phyloP scores from a whole-genome alignment of 2,113 vertebrate genomes.

The Hemiprocne comata region DNA sequence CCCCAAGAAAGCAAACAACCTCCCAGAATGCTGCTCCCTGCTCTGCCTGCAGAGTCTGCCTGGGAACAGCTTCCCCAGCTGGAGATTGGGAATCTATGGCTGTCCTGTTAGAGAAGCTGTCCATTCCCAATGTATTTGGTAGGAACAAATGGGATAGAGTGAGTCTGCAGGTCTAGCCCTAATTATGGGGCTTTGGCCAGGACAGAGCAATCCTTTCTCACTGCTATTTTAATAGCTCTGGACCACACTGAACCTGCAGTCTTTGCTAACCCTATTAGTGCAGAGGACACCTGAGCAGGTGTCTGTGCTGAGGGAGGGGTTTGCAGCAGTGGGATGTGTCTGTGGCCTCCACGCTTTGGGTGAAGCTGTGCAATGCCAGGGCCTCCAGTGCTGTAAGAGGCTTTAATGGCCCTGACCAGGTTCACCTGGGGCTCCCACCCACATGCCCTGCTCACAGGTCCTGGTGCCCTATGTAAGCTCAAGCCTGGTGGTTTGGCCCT shows the following conservation, averaged over 20 bases:
- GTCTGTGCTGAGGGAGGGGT: neutral
- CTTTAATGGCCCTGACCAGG: neutral
- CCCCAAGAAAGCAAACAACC: neutral
- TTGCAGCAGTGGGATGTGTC: neutral
- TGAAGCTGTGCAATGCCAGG: neutral
- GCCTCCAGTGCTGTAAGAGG: neutral
- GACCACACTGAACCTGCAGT: too few species aligned
- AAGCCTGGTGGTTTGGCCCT: rapidly evolving
- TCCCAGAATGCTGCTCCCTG: neutral
- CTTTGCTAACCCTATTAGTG: neutral
- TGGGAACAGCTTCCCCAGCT: neutral
- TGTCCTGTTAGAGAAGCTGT: neutral
- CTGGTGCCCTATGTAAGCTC: neutral
- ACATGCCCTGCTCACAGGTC: neutral
- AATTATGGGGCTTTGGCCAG: neutral
- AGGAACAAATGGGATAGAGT: neutral
- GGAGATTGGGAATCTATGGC: neutral
- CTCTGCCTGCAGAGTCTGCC: neutral
- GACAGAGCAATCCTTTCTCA: neutral
- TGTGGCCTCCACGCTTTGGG: too few species aligned
- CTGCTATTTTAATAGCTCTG: neutral
- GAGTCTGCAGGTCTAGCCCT: neutral
- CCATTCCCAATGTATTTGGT: neutral
- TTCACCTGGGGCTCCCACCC: neutral
- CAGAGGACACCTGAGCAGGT: neutral